phyloP scores from a whole-genome alignment of 2,888 invertebrate genomes.

The Oscheius sp. region DNA sequence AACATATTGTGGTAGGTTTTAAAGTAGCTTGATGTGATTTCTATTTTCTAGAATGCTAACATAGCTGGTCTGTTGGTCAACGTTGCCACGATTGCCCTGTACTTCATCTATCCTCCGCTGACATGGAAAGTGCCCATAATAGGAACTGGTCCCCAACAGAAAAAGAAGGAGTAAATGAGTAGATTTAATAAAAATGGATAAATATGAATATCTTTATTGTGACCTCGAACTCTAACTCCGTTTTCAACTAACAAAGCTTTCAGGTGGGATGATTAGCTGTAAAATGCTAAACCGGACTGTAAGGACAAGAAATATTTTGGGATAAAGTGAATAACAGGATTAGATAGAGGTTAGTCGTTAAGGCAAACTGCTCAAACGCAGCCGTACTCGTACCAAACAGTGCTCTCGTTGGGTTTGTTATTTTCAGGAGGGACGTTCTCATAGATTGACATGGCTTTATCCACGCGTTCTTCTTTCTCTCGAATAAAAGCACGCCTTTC shows the following conservation, averaged over 20 bases:
- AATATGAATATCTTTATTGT: slow-evolving; percentile 25
- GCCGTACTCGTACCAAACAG: slow-evolving; percentile 64
- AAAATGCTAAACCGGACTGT: slow-evolving; percentile 30
- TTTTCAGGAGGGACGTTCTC: slow-evolving; percentile 51
- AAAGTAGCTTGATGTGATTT: neutral
- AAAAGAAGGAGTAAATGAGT: slow-evolving; percentile 46
- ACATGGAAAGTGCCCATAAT: slow-evolving; percentile 71
- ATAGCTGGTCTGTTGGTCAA: slow-evolving; percentile 66
- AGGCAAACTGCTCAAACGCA: slow-evolving; percentile 50
- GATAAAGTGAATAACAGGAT: slow-evolving; percentile 25
- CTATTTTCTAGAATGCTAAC: slow-evolving; percentile 67
- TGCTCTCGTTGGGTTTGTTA: slow-evolving; percentile 49
- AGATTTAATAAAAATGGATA: neutral
- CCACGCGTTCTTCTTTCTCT: slow-evolving; percentile 57
- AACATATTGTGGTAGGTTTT: slow-evolving; percentile 64
- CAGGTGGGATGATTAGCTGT: slow-evolving; percentile 2
- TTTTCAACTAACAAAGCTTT: slow-evolving; percentile 34
- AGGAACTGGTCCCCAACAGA: slow-evolving; percentile 57
- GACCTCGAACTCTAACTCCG: slow-evolving; percentile 29
- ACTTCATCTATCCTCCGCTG: slow-evolving; percentile 70
- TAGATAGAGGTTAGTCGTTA: neutral
- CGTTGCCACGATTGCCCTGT: slow-evolving; percentile 63
- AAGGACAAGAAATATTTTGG: slow-evolving; percentile 20
- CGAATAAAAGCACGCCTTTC: slow-evolving; percentile 49
- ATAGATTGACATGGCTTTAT: slow-evolving; percentile 61